Conservation (phyloP, 2,797 vertebrate genomes). For the Sitta carolinensis region DNA sequence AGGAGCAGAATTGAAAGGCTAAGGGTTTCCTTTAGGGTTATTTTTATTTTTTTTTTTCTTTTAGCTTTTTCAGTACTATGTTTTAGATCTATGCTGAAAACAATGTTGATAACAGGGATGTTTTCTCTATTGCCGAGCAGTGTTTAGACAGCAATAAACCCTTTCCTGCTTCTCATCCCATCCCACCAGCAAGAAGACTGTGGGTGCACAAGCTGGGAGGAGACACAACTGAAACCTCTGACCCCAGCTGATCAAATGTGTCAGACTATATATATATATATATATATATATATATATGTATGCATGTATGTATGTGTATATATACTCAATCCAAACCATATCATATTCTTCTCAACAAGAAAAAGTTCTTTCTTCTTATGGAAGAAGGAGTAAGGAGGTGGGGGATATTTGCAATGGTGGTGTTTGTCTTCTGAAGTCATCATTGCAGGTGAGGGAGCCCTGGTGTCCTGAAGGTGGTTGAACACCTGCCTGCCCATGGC, state of each 20-base stretch:
- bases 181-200: accelerated
- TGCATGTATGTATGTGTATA: too few species aligned
- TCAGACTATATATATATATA: background rate
- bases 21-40: background rate
- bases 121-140: background rate
- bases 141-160: background rate
- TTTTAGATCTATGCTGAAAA: background rate
- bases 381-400: background rate
- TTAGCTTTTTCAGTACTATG: accelerated
- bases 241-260: background rate
- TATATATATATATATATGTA: too few species aligned
- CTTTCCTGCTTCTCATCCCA: background rate
- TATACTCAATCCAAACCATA: background rate
- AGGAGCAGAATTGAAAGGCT: background rate
- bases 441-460: accelerated
- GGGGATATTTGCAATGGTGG: accelerated
- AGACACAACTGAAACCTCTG: background rate
- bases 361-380: background rate
- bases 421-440: accelerated
- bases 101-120: background rate
- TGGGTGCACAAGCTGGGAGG: background rate
- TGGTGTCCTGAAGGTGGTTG: background rate
- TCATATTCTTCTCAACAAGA: accelerated
- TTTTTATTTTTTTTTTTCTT: background rate
- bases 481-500: background rate